Evolutionary conservation across 2,888 invertebrate species (phyloP).

Genomic region (Stramonita haemastoma): DNA sequence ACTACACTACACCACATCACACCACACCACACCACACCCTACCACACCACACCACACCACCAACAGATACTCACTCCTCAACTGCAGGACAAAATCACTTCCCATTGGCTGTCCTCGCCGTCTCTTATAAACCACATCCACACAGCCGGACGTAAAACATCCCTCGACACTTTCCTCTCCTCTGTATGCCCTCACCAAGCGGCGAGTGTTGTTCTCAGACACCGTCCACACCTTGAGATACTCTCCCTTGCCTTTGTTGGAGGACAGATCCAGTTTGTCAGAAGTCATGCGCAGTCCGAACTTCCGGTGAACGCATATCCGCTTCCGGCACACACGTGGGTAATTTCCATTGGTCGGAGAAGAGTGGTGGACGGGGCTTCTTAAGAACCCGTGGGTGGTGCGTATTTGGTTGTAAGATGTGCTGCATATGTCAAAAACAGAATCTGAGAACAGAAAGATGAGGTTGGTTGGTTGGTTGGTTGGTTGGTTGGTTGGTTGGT

Average conservation of each 20-base stretch:
- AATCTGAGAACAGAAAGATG: constrained; percentile 33
- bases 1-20: no score
- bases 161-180: constrained; percentile 28
- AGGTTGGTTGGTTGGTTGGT: not conserved
- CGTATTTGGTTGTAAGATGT: constrained; percentile 25
- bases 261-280: constrained; percentile 42
- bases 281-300: constrained; percentile 44
- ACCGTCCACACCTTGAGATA: constrained; percentile 39
- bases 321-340: constrained; percentile 39
- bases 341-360: constrained; percentile 41
- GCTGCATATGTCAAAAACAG: constrained; percentile 46
- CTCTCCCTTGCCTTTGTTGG: constrained; percentile 36
- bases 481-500: not conserved
- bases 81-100: constrained; percentile 44
- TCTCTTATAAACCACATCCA: constrained; percentile 43
- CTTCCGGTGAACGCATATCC: constrained; percentile 43
- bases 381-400: constrained; percentile 36
- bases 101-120: constrained; percentile 24
- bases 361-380: constrained; percentile 44
- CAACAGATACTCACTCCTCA: constrained; percentile 42
- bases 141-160: constrained; percentile 26
- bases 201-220: not conserved
- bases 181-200: not conserved
- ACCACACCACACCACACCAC: not conserved
- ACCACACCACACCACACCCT: no score